Evolutionary conservation across 2,113 vertebrate species (phyloP).

Genomic region (Spea multiplicata): DNA sequence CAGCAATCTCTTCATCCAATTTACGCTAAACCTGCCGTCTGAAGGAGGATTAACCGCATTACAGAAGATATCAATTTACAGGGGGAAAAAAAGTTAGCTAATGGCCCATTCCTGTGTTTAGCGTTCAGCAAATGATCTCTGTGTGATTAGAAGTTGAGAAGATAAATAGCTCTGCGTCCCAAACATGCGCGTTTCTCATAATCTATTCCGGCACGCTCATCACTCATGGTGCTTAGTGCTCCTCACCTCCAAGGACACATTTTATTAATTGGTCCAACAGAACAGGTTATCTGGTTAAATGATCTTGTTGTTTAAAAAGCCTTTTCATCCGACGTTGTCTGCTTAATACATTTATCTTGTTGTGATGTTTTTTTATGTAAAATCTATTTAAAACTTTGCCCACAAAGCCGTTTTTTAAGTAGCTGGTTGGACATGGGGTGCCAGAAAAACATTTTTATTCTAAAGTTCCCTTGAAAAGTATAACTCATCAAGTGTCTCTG

Average conservation of each 20-base stretch:
- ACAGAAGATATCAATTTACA: slow-evolving; percentile 3
- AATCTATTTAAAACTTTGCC: slow-evolving; percentile 9
- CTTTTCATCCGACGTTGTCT: not conserved
- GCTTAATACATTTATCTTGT: not conserved
- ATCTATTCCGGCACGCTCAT: not conserved
- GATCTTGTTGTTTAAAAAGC: not conserved
- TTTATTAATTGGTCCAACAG: slow-evolving; percentile 14
- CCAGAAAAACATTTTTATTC: not conserved
- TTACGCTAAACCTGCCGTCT: not conserved
- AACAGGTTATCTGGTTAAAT: slow-evolving; percentile 8
- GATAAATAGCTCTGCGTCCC: slow-evolving; percentile 12
- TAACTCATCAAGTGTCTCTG: too few species aligned
- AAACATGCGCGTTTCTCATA: slow-evolving; percentile 3
- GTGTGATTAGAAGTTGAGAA: slow-evolving; percentile 12
- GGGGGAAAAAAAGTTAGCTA: slow-evolving; percentile 1
- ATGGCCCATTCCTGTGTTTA: slow-evolving; percentile 3
- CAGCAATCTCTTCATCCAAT: not conserved
- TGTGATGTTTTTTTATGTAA: not conserved
- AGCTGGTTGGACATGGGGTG: not conserved
- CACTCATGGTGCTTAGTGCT: not conserved
- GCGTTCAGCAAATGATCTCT: slow-evolving; percentile 16
- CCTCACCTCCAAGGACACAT: not conserved
- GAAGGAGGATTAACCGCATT: not conserved
- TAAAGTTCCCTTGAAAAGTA: not conserved
- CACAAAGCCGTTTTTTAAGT: not conserved